These are phyloP conservation scores for Meles meles DNA, from an alignment of 2,113 vertebrate genomes.

Conservation along the genomic window DNA sequence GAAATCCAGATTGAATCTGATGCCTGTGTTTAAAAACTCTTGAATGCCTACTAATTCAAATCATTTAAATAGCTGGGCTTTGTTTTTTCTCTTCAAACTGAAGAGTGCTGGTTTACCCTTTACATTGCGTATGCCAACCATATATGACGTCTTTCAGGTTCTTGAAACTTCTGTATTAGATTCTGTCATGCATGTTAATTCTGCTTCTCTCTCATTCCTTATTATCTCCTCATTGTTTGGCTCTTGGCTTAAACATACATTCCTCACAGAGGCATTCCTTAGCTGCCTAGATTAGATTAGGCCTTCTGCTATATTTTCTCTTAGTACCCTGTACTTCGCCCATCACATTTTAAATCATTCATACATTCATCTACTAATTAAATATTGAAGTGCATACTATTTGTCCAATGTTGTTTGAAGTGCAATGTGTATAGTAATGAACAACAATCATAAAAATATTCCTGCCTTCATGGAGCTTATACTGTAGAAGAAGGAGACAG, in stretches of 20 bases:
- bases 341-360: not conserved
- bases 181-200: not conserved
- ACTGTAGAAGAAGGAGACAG: not conserved
- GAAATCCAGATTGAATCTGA: not conserved
- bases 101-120: not conserved
- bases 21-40: not conserved
- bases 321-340: not conserved
- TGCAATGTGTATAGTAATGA: not conserved
- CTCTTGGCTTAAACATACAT: not conserved
- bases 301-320: not conserved
- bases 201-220: not conserved
- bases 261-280: not conserved
- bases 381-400: not conserved
- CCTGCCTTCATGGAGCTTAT: not conserved
- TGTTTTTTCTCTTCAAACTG: not conserved
- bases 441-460: not conserved
- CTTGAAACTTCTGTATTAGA: not conserved
- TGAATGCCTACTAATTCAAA: not conserved
- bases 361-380: not conserved
- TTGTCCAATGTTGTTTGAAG: not conserved
- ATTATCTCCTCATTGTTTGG: not conserved
- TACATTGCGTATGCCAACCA: not conserved
- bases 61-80: not conserved
- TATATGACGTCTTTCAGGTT: not conserved
- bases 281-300: not conserved